Base-by-base conservation (phyloP, 2,797 vertebrate species). In the Malurus leucopterus region DNA sequence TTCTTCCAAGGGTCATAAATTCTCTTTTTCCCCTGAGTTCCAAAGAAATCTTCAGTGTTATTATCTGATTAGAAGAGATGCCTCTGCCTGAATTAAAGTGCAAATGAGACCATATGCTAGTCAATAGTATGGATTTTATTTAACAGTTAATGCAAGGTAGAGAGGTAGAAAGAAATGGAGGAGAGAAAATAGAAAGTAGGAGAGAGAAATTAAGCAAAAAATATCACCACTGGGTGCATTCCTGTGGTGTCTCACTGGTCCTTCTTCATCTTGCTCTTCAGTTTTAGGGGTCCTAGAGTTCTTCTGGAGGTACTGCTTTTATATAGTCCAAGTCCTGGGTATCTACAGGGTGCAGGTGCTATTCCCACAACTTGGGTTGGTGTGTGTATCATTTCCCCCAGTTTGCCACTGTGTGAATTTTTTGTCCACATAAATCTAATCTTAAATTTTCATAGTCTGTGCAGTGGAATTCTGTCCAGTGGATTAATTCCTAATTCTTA, bases 311-410 rank as follows among this genome's bases (percentile, higher is more conserved):
- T 29, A 29, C 4, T 19, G 24, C 11, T 71, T 71, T 54, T 16
- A 19, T 29, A 20, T 7, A 47, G 29, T 40, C 30, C 16, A 47
- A 17, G 16, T 34, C 16, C 68, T 55, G 8, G 30, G 16, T 47
- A 30, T 41, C 24, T 40, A 20, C 6, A 23, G 49, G 0, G 0
- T 32, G 9, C 20, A 55, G 29, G 61, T 27, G 2, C 5, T 1
- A 0, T 27, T 70, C 12, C 9, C 40, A 46, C 12, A 36, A 5
- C 9, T 53, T 38, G 23, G 29, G 8, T 15, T 44, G 40, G 11
- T 18, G 26, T 30, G 5, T 13, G n/a, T 21, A 30, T 26, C 6
- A 1, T 44, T 70, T 32, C 3, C 14, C n/a, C 13, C 46, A 6
- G 0, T 53, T 51, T 61, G 3, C 11, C 8, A n/a, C 15, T 15